Percentiles rank a stretch among this genome's conserved stretches.
Conservation (phyloP, 2,797 vertebrate genomes). For the Sitta carolinensis region DNA sequence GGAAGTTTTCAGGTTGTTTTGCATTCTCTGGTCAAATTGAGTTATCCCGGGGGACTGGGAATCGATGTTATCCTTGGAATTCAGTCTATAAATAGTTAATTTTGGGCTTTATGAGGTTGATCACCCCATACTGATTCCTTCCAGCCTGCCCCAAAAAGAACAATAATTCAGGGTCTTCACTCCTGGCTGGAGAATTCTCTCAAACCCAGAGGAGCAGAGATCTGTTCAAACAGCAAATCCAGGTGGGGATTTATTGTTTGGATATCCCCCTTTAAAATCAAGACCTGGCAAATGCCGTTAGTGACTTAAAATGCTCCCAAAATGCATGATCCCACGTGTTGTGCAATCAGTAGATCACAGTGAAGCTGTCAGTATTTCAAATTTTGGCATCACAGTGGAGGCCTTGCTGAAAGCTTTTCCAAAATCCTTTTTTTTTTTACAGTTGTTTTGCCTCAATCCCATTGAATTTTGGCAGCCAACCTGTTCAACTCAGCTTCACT, state of each 20-base stretch:
- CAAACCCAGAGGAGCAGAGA: neutral
- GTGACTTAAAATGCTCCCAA: neutral
- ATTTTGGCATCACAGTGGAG: neutral
- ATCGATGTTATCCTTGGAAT: neutral
- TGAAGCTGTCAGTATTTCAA: neutral
- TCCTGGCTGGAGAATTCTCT: neutral
- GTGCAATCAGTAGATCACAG: neutral
- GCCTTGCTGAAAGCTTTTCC: neutral
- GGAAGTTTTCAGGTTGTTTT: neutral
- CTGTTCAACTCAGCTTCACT: neutral
- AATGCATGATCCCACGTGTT: neutral
- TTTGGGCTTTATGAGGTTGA: neutral
- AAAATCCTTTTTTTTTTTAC: neutral
- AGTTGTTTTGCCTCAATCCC: neutral
- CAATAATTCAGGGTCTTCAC: rapidly evolving
- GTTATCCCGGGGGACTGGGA: neutral
- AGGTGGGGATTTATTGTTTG: neutral
- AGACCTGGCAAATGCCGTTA: neutral
- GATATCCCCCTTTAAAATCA: neutral
- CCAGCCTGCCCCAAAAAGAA: neutral
- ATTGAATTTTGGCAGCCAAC: neutral
- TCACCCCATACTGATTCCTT: neutral
- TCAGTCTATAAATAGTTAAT: neutral
- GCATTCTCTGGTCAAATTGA: neutral
- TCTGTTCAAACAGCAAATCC: neutral